These are phyloP conservation scores for Hirundichthys speculiger DNA, from an alignment of 2,113 vertebrate genomes.

Conservation along the genomic window DNA sequence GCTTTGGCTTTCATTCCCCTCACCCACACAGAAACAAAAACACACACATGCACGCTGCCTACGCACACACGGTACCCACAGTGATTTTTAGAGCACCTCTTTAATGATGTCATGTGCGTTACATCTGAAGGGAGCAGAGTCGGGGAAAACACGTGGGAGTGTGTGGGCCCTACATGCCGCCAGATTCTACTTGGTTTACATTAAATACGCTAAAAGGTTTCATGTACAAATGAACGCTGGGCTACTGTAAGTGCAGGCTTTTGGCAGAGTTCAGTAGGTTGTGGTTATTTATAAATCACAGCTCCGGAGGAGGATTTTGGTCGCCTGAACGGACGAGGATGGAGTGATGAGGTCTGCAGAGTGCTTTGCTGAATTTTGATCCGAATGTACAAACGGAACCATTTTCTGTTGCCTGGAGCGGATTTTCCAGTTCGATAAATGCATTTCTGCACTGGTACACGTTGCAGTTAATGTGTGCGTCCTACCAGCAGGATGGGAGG, in stretches of 20 bases:
- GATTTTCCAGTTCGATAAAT: neutral
- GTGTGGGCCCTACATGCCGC: conserved; percentile 59
- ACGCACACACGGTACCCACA: conserved; percentile 64
- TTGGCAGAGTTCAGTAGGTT: conserved; percentile 17
- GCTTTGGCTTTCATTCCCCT: conserved; percentile 69
- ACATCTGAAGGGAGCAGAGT: conserved; percentile 66
- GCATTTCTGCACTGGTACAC: conserved; percentile 8
- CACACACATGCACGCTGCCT: conserved; percentile 46
- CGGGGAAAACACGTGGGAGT: conserved; percentile 66
- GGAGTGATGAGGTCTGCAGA: too few relatives aligned
- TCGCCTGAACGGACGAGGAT: conserved; percentile 2
- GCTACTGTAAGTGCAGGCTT: conserved; percentile 30
- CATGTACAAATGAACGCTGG: conserved; percentile 15
- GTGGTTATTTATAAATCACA: conserved; percentile 40
- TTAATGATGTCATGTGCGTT: conserved; percentile 76
- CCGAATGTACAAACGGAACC: too few relatives aligned
- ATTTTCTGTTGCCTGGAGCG: neutral
- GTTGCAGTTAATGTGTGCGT: conserved; percentile 18
- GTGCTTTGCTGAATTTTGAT: too few relatives aligned
- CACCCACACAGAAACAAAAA: conserved; percentile 67
- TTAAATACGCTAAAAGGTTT: conserved; percentile 31
- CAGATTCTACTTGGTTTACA: conserved; percentile 23
- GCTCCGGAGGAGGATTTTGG: conserved; percentile 15
- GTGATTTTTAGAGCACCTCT: conserved; percentile 65
- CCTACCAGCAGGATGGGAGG: conserved; percentile 52